These are phyloP conservation scores for Hippopotamyrus pictus DNA, from an alignment of 2,797 vertebrate genomes.

Conservation along the genomic window DNA sequence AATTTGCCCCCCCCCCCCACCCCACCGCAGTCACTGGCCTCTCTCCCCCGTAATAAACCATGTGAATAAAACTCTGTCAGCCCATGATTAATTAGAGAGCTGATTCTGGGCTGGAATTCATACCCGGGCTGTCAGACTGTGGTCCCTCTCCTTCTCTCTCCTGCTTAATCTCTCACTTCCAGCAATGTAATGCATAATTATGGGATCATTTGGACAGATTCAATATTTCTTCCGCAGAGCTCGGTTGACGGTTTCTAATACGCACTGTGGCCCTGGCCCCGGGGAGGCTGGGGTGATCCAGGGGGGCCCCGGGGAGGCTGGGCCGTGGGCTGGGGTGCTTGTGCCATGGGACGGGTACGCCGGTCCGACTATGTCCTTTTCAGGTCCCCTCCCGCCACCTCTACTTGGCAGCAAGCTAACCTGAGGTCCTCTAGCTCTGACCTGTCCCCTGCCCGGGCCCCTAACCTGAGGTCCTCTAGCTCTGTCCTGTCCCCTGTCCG, in stretches of 20 bases:
- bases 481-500: not conserved
- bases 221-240: constrained; percentile 13
- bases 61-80: constrained; percentile 19
- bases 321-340: no score
- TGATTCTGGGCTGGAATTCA: constrained; percentile 16
- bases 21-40: not conserved
- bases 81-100: constrained; percentile 15
- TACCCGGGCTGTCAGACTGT: constrained; percentile 14
- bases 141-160: constrained; percentile 12
- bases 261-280: not conserved
- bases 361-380: not conserved
- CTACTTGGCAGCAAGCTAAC: not conserved
- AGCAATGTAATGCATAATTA: constrained; percentile 20
- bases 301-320: not conserved
- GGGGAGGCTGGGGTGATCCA: not conserved
- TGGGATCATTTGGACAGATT: constrained; percentile 22
- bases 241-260: constrained; percentile 4
- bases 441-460: not conserved
- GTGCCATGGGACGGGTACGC: not conserved
- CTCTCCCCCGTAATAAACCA: constrained; percentile 9
- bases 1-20: not conserved
- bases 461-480: not conserved
- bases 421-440: not conserved
- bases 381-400: not conserved
- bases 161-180: constrained; percentile 19